Percentiles rank a stretch among this genome's conserved stretches.
Evolutionary conservation across 30 jellyfish, hydroid and myxozoan species (phyloP).

Genomic region (Chironex yamaguchii): DNA sequence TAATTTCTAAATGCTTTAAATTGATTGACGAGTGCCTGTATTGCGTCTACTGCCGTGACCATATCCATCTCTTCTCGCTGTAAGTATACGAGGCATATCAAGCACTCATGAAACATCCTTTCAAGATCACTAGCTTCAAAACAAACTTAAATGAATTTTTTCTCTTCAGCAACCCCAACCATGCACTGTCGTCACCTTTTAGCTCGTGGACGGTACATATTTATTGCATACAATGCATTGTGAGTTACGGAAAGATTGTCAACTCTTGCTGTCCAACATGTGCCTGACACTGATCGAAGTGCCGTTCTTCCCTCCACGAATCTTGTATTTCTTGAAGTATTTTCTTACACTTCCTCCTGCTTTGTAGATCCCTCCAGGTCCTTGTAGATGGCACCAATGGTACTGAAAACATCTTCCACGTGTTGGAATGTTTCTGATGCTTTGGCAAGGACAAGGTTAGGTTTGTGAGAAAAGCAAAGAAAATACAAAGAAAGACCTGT

Average conservation of each 20-base stretch:
- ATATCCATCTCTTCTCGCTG: slow-evolving; percentile 46
- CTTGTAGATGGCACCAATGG: slow-evolving; percentile 24
- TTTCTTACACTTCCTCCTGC: slow-evolving; percentile 20
- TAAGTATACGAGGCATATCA: slow-evolving; percentile 16
- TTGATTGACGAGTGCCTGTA: too few species aligned
- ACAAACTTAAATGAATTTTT: slow-evolving; percentile 18
- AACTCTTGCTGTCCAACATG: slow-evolving; percentile 58
- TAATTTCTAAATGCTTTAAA: too few species aligned
- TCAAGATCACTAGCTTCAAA: slow-evolving; percentile 20
- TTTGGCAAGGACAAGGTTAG: slow-evolving; percentile 17
- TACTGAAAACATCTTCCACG: slow-evolving; percentile 33
- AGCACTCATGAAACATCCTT: slow-evolving; percentile 23
- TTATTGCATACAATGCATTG: slow-evolving; percentile 12
- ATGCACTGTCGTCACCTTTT: slow-evolving; percentile 12
- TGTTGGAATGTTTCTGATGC: not conserved
- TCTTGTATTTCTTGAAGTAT: not conserved
- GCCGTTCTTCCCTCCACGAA: slow-evolving; percentile 33
- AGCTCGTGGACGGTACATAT: slow-evolving; percentile 4
- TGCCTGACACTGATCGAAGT: slow-evolving; percentile 49
- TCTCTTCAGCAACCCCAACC: slow-evolving; percentile 5
- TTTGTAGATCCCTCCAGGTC: slow-evolving; percentile 52
- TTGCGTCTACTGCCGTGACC: slow-evolving; percentile 38
- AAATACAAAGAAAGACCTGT: slow-evolving; percentile 22
- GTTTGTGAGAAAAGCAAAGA: slow-evolving; percentile 43
- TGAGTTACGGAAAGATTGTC: slow-evolving; percentile 32